Evolutionary conservation across 1,140 invertebrate genomes (phyloP).

Genomic region (Papilio glaucus): DNA sequence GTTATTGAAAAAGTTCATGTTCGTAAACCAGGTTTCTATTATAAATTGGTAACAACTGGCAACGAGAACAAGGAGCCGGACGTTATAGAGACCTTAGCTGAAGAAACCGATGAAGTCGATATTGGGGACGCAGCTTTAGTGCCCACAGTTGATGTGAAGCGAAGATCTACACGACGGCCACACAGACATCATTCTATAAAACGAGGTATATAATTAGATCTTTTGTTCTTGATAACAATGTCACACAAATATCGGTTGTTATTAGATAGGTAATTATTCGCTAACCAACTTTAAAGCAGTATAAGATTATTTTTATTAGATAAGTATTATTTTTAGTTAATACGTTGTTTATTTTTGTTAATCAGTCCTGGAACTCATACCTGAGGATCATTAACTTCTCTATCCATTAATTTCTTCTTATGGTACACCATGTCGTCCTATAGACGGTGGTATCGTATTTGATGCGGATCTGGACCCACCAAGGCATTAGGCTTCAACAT

Average conservation of each 20-base stretch:
- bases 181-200: constrained; percentile 67
- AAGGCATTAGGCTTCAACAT: no score
- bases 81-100: constrained; percentile 65
- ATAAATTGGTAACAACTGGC: constrained; percentile 69
- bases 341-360: no score
- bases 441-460: no score
- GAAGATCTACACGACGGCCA: constrained; percentile 63
- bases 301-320: no score
- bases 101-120: constrained; percentile 56
- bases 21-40: constrained; percentile 59
- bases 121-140: constrained; percentile 46
- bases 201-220: constrained; percentile 52
- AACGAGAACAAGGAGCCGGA: constrained; percentile 67
- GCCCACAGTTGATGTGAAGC: constrained; percentile 58
- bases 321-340: no score
- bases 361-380: no score
- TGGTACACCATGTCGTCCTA: no score
- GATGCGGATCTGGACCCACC: no score
- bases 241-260: not conserved
- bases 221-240: not conserved
- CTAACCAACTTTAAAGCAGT: no score
- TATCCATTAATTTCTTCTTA: no score
- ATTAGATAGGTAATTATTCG: not conserved
- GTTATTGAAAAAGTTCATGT: not conserved
- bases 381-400: no score